Conservation (phyloP, 2,888 invertebrate genomes). For the Ophion slaviceki region DNA sequence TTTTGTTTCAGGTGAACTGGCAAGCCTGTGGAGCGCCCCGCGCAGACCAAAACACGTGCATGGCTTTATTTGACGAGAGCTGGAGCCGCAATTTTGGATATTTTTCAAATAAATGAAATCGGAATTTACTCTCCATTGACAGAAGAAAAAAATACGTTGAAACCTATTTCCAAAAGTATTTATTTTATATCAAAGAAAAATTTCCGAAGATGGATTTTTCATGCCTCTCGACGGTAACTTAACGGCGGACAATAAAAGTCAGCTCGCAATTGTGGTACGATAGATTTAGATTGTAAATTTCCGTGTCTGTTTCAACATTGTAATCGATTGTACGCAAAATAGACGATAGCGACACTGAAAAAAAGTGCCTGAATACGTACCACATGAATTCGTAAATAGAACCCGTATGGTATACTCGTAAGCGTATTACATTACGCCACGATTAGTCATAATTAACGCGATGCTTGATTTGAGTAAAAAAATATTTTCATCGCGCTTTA, state of each 20-base stretch:
- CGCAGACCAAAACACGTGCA: too few species aligned
- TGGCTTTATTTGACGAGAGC: too few species aligned
- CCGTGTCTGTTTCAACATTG: constrained; percentile 2
- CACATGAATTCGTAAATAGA: not conserved
- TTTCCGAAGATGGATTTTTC: too few species aligned
- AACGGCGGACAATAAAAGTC: not conserved
- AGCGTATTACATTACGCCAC: not conserved
- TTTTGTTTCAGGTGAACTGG: too few species aligned
- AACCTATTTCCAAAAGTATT: too few species aligned
- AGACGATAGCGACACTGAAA: constrained; percentile 18
- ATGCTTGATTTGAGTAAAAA: constrained; percentile 16
- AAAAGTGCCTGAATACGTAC: constrained; percentile 12
- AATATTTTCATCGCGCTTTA: constrained; percentile 13
- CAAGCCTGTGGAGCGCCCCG: too few species aligned
- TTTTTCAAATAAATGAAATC: too few species aligned
- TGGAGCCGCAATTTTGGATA: too few species aligned
- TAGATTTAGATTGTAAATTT: constrained; percentile 53
- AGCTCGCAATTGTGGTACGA: not conserved
- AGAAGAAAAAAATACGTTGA: too few species aligned
- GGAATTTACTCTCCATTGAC: too few species aligned
- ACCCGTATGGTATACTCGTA: not conserved
- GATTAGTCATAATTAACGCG: not conserved
- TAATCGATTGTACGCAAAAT: not conserved
- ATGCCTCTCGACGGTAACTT: too few species aligned
- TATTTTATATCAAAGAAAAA: too few species aligned